These are phyloP conservation scores for Takifugu bimaculatus DNA, from an alignment of 2,113 vertebrate species.

Conservation along the genomic window DNA sequence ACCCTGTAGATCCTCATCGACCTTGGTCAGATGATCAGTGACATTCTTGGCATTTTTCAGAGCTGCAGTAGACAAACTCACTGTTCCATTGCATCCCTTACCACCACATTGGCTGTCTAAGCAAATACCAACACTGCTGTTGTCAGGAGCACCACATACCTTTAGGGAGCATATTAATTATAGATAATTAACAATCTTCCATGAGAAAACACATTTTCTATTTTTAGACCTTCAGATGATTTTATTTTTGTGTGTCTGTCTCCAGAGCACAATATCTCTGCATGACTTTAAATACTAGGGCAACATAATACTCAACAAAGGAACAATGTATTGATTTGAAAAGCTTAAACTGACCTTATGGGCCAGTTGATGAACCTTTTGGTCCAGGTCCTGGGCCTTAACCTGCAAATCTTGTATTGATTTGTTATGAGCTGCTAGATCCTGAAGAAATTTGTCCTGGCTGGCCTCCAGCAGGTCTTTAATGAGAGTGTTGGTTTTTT, in stretches of 20 bases:
- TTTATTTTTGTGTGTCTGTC: too few relatives aligned
- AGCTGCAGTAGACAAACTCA: slow-evolving; percentile 66
- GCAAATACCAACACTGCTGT: slow-evolving; percentile 65
- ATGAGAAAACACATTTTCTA: too few relatives aligned
- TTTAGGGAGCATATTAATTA: slow-evolving; percentile 19
- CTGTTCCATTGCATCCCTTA: slow-evolving; percentile 71
- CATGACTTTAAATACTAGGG: too few relatives aligned
- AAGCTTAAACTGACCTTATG: slow-evolving; percentile 47
- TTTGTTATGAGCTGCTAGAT: slow-evolving; percentile 60
- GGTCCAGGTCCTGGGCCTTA: slow-evolving; percentile 60
- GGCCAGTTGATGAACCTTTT: slow-evolving; percentile 54
- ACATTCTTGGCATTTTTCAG: slow-evolving; percentile 57
- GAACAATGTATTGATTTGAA: too few relatives aligned
- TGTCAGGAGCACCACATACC: slow-evolving; percentile 71
- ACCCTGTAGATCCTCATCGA: slow-evolving; percentile 64
- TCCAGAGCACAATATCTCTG: too few relatives aligned
- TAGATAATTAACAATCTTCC: too few relatives aligned
- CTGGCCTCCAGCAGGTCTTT: slow-evolving; percentile 58
- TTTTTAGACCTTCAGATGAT: too few relatives aligned
- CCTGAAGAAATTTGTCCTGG: slow-evolving; percentile 51
- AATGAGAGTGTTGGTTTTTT: not conserved
- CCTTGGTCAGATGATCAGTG: slow-evolving; percentile 62
- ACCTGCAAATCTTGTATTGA: slow-evolving; percentile 71
- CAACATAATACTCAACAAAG: too few relatives aligned
- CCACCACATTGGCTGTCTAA: slow-evolving; percentile 73